Conservation (phyloP, 2,113 vertebrate species). For the Gracilinanus agilis region DNA sequence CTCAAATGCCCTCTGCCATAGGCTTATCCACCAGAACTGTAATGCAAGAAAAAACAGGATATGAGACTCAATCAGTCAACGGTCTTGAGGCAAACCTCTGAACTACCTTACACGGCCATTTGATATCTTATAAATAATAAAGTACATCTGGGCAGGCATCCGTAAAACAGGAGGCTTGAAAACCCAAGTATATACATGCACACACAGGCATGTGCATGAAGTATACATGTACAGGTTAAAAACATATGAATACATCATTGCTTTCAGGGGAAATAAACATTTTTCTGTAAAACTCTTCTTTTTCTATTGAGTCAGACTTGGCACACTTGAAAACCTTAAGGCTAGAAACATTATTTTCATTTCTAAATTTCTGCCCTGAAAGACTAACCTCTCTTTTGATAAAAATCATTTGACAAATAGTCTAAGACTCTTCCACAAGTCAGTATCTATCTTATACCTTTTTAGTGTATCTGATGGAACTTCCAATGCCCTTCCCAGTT, state of each 20-base stretch:
- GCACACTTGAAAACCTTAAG: neutral
- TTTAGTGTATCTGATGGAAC: no score
- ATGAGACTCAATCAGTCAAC: neutral
- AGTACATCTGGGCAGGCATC: neutral
- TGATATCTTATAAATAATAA: neutral
- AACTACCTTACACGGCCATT: neutral
- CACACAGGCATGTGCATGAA: neutral
- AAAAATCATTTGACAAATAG: neutral
- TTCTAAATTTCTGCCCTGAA: neutral
- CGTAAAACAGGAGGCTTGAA: neutral
- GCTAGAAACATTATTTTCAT: neutral
- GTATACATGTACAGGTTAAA: neutral
- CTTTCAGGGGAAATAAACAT: neutral
- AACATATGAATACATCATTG: neutral
- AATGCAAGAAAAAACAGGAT: neutral
- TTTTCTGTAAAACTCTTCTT: neutral
- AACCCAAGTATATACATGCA: neutral
- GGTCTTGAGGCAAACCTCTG: neutral
- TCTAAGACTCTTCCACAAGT: neutral
- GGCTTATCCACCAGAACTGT: neutral
- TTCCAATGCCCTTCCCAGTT: no score
- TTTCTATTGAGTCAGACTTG: neutral
- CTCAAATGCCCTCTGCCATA: no score
- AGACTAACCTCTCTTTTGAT: neutral
- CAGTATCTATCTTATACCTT: no score